A percentile compares a stretch with the other conserved stretches of the same genome.
Evolutionary conservation across 2,888 invertebrate species (phyloP).

Genomic region (Caenorhabditis drosophilae): DNA sequence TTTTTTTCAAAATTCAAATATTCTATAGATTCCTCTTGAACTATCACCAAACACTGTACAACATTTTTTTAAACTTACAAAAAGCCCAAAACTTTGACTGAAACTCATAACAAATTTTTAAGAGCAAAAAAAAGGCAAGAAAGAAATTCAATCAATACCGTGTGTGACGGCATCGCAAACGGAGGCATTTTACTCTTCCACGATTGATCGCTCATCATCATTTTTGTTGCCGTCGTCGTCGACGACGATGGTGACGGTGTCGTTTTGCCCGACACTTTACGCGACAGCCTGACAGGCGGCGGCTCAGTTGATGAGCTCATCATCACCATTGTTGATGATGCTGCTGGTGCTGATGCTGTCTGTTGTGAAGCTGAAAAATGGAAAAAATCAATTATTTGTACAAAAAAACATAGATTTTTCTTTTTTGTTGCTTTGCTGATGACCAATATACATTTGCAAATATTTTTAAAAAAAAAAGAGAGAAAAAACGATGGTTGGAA

Average conservation of each 20-base stretch:
- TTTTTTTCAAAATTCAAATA: not conserved
- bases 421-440: constrained; percentile 1
- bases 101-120: too few species aligned
- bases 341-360: too few species aligned
- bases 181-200: constrained; percentile 40
- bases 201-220: too few species aligned
- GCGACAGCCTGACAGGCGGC: constrained; percentile 23
- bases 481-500: not conserved
- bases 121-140: too few species aligned
- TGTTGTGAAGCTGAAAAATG: constrained; percentile 13
- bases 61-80: too few species aligned
- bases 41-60: too few species aligned
- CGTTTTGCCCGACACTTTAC: constrained; percentile 22
- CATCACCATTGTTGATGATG: too few species aligned
- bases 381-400: too few species aligned
- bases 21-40: too few species aligned
- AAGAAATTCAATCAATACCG: too few species aligned
- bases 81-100: not conserved
- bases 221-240: too few species aligned
- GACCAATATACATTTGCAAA: not conserved
- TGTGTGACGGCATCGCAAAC: constrained; percentile 25
- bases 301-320: constrained; percentile 19
- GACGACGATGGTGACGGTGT: constrained; percentile 10
- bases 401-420: too few species aligned
- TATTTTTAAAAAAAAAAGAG: not conserved